phyloP scores from a whole-genome alignment of 2,888 invertebrate species.

The Frankliniella fusca region DNA sequence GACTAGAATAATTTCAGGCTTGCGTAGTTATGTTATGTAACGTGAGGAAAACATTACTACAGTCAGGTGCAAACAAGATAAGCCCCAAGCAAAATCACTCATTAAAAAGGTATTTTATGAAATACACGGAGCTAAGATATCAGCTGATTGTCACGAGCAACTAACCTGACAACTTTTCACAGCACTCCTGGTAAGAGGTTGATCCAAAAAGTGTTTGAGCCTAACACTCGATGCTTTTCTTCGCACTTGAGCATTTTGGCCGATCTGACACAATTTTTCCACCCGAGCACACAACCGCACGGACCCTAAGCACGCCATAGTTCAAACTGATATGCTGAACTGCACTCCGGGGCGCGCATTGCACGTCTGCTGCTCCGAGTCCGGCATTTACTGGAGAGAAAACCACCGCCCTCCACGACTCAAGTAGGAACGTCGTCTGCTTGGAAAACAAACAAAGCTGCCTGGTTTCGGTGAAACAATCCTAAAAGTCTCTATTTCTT shows the following conservation, averaged over 20 bases:
- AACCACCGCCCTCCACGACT: slow-evolving; percentile 35
- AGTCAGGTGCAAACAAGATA: too few relatives aligned
- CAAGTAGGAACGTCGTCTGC: slow-evolving; percentile 33
- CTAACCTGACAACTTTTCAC: slow-evolving; percentile 41
- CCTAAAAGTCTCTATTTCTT: background rate
- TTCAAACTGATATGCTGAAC: slow-evolving; percentile 64
- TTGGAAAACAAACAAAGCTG: slow-evolving; percentile 12
- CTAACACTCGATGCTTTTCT: slow-evolving; percentile 63
- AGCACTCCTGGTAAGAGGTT: slow-evolving; percentile 49
- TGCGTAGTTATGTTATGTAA: too few relatives aligned
- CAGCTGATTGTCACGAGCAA: slow-evolving; percentile 15
- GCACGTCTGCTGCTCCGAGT: slow-evolving; percentile 19
- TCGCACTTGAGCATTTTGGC: slow-evolving; percentile 61
- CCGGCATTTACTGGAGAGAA: slow-evolving; percentile 27
- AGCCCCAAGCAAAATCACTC: too few relatives aligned
- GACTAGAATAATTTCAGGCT: too few relatives aligned
- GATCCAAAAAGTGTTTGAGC: slow-evolving; percentile 62
- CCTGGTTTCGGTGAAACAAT: background rate
- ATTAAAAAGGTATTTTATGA: too few relatives aligned
- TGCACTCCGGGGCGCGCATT: slow-evolving; percentile 13
- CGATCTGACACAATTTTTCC: slow-evolving; percentile 77
- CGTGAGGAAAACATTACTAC: too few relatives aligned
- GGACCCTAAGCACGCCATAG: slow-evolving; percentile 80
- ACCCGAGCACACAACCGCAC: slow-evolving; percentile 76
- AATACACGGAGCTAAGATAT: background rate